Base-by-base conservation (phyloP, 2,113 vertebrate genomes). In the Sinocyclocheilus anophthalmus region DNA sequence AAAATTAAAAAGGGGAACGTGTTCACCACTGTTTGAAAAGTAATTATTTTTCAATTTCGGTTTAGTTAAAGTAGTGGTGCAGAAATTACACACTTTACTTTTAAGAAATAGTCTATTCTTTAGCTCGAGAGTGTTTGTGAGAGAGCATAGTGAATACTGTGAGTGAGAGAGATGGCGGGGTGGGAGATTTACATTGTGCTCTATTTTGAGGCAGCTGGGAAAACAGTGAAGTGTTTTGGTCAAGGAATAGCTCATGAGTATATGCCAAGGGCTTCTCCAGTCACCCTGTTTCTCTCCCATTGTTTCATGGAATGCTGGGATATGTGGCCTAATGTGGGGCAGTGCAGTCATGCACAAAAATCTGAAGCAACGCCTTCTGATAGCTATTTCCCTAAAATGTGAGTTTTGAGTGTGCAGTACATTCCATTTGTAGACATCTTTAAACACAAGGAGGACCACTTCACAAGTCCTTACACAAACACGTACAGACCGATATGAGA, bases 201-300 rank as follows among this genome's bases (percentile, higher is more conserved):
- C 57, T 59, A 83, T 83, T 65, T 83, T 76, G 84, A 81, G 80
- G 24, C 55, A 83, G 81, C 55, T 89, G 88, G 88, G 55, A 89
- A 87, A 87, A 70, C 53, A 53, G 39, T 72, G 57, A 82, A 77
- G 37, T 42, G 70, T 78, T 78, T 55, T 81, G 85, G 72, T 75
- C 81, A 65, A 85, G 70, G 50, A 88, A 80, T 90, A 90, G 92
- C 92, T 90, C 83, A 86, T 73, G 45, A 83, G 75, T 87, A 79
- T 57, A 69, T 63, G 87, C 89, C 86, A 63, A 89, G 75, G 77
- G 63, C 65, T 91, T 91, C 89, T 81, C 91, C 65, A 45, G 86
- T 75, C 70, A 79, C 86, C 77, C 84, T 69, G 65, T 39, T 85
- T 73, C 73, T 61, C 48, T n/a, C 84, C 76, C 84, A 84, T 78